phyloP scores from a whole-genome alignment of 2,113 vertebrate species.

The Indri indri region DNA sequence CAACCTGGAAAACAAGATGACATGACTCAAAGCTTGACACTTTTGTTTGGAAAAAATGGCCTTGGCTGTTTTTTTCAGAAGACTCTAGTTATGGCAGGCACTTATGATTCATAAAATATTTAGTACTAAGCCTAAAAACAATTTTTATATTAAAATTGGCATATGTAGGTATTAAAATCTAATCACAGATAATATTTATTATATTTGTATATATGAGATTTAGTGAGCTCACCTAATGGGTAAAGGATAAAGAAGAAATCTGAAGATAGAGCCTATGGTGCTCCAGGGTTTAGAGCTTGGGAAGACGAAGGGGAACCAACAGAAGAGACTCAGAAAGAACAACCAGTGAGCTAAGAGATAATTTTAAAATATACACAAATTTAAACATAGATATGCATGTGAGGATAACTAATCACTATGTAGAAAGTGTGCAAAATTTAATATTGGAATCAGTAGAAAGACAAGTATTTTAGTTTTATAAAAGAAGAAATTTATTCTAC shows the following conservation, averaged over 20 bases:
- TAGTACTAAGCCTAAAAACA: background rate
- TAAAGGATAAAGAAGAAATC: background rate
- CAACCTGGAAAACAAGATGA: background rate
- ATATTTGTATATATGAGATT: background rate
- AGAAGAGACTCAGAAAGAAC: background rate
- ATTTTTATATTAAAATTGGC: background rate
- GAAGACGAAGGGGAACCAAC: background rate
- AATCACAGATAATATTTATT: background rate
- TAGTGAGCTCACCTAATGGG: background rate
- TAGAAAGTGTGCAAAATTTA: background rate
- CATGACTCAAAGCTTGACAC: background rate
- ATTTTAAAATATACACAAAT: background rate
- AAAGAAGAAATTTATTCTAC: background rate
- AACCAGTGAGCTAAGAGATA: background rate
- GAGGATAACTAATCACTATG: background rate
- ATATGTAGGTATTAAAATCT: background rate
- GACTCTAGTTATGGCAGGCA: background rate
- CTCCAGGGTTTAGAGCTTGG: background rate
- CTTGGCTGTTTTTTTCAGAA: background rate
- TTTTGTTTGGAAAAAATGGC: background rate
- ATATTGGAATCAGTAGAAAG: background rate
- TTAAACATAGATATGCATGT: background rate
- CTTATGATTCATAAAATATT: background rate
- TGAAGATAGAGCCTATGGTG: background rate
- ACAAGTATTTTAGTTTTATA: background rate